These are phyloP conservation scores for human DNA, from an alignment of 2,113 vertebrate species.

Conservation along the genomic window DNA sequence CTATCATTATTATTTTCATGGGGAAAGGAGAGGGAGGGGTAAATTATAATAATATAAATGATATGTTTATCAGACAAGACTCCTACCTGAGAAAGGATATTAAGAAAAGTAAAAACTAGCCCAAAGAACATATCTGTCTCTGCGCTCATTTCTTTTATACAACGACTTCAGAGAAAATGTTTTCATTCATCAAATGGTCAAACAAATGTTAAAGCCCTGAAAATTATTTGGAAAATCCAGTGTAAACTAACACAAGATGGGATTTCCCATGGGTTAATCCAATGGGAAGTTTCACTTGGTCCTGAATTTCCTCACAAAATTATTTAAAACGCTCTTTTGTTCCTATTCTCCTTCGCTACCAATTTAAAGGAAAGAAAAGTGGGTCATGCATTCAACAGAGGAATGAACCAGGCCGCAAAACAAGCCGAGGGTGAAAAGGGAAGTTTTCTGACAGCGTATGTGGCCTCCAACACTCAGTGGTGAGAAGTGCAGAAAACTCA, in stretches of 20 bases:
- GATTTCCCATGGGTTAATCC: neutral
- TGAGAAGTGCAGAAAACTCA: neutral
- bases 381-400: neutral
- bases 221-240: neutral
- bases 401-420: neutral
- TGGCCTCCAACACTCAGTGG: neutral
- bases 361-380: constrained; percentile 31
- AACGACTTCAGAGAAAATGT: neutral
- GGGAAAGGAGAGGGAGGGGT: neutral
- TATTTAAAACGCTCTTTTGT: neutral
- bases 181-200: neutral
- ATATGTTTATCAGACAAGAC: neutral
- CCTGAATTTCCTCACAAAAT: constrained; percentile 45
- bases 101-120: neutral
- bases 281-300: neutral
- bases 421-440: neutral
- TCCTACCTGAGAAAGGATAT: neutral
- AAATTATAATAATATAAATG: neutral
- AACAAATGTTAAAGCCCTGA: neutral
- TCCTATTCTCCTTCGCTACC: constrained; percentile 29
- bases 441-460: neutral
- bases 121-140: neutral
- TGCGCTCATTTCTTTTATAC: neutral
- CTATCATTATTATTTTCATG: neutral
- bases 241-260: neutral